Evolutionary conservation across 1,140 invertebrate species (phyloP), one percentile per base, ranked within the genome.

Genomic region (Anoplolepis gracilipes): DNA sequence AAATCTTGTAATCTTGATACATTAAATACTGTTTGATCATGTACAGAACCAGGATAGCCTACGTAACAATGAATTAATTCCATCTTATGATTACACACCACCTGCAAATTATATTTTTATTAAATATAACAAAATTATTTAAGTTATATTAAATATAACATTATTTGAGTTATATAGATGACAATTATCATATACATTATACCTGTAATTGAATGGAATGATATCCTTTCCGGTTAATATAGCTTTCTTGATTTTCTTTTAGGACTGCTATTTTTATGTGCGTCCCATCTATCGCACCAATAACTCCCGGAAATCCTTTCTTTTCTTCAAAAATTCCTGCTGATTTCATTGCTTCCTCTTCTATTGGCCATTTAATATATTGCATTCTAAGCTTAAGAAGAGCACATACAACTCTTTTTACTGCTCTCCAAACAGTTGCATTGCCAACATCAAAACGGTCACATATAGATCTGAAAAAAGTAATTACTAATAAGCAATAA

Each of bases 21-120:
- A 16, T 25, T 42, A 33, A 70, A 70, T n/a, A 70, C 28, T 33
- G 46, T 1, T 33, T 72, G 46, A 13, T 72, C 69, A 5, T 72
- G 69, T 1, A 72, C 69, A 22, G 46, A 55, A n/a, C 69, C 69
- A 72, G 69, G 69, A 33, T 72, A 11, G 7, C 55, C 55, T 25
- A 6, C 7, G 8, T 25, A 61, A 30, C 57, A 61, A 13, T 61
- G 25, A 7, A 36, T 36, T 7, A 36, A 36, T 7, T n/a, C n/a
- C n/a, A 7, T 36, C 7, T 7, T 61, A 16, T 61, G 57, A 11
- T 61, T 25, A 61, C 25, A 61, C 7, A 61, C 57, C 11, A 61
- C 30, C 57, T 61, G 25, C n/a, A 61, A 61, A 61, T n/a, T n/a
- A n/a, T n/a, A n/a, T n/a, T n/a, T n/a, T n/a, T n/a, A n/a, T n/a